Percentiles rank a stretch among this genome's conserved stretches.
phyloP scores from a whole-genome alignment of 2,113 vertebrate genomes.

The Amblyopsis rosae region DNA sequence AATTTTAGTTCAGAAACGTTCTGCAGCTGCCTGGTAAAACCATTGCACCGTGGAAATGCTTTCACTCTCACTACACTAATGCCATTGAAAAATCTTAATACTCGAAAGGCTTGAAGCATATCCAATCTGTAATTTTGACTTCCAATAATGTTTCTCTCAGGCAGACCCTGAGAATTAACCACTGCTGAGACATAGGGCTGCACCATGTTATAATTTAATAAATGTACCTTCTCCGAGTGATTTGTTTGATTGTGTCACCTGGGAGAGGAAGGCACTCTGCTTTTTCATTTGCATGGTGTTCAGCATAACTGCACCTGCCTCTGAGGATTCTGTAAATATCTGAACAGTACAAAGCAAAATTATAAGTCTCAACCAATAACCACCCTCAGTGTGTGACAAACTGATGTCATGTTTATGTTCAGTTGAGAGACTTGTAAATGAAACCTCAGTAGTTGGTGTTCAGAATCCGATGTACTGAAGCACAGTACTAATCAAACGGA shows the following conservation, averaged over 20 bases:
- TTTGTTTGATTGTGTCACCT: constrained; percentile 6
- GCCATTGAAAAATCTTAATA: constrained; percentile 7
- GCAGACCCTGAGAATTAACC: constrained; percentile 11
- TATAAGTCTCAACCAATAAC: too few species aligned
- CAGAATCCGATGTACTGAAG: too few species aligned
- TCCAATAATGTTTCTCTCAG: background rate
- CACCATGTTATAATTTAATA: background rate
- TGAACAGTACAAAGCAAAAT: constrained; percentile 5
- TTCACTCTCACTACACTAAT: constrained; percentile 19
- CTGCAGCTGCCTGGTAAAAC: background rate
- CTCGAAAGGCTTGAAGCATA: constrained; percentile 10
- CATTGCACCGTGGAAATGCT: background rate
- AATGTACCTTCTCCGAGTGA: background rate
- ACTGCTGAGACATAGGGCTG: constrained; percentile 2
- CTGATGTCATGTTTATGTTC: too few species aligned
- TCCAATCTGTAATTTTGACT: constrained; percentile 13
- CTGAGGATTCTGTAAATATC: background rate
- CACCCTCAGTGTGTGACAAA: background rate
- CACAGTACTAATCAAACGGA: too few species aligned
- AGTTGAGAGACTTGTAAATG: too few species aligned
- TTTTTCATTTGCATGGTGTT: background rate
- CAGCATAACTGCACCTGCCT: background rate
- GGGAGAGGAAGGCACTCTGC: background rate
- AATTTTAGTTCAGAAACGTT: background rate
- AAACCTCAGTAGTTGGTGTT: too few species aligned